Evolutionary conservation across 1,140 invertebrate genomes (phyloP).

Genomic region (Aphidius ervi): DNA sequence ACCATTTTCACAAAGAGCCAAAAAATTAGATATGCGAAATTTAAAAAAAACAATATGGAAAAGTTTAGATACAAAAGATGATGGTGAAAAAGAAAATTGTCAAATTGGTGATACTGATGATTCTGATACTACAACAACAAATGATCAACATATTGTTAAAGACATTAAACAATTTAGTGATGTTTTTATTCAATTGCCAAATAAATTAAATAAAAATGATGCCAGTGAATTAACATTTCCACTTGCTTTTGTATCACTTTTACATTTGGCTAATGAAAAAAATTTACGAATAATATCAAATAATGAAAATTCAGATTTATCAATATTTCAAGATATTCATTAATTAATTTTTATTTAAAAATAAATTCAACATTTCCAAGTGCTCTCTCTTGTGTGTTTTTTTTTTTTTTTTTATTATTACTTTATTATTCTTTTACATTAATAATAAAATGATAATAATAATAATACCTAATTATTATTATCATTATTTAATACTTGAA

Average conservation of each 20-base stretch:
- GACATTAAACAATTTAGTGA: slow-evolving; percentile 47
- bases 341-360: no score
- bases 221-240: slow-evolving; percentile 69
- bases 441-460: no score
- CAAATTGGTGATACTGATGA: slow-evolving; percentile 31
- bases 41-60: slow-evolving; percentile 71
- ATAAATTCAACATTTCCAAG: no score
- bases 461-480: no score
- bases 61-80: slow-evolving; percentile 39
- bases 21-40: slow-evolving; percentile 76
- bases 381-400: no score
- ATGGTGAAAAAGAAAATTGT: slow-evolving; percentile 34
- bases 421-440: no score
- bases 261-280: slow-evolving; percentile 79
- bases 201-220: slow-evolving; percentile 58
- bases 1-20: slow-evolving; percentile 70
- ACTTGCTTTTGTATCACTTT: slow-evolving; percentile 69
- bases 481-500: no score
- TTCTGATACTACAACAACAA: slow-evolving; percentile 34
- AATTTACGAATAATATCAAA: slow-evolving; percentile 28
- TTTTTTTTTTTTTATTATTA: no score
- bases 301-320: slow-evolving; percentile 30
- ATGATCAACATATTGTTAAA: slow-evolving; percentile 15
- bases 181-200: slow-evolving; percentile 60
- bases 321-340: slow-evolving; percentile 16